Evolutionary conservation across 1,140 invertebrate species (phyloP).

Genomic region (Eupeodes corollae): DNA sequence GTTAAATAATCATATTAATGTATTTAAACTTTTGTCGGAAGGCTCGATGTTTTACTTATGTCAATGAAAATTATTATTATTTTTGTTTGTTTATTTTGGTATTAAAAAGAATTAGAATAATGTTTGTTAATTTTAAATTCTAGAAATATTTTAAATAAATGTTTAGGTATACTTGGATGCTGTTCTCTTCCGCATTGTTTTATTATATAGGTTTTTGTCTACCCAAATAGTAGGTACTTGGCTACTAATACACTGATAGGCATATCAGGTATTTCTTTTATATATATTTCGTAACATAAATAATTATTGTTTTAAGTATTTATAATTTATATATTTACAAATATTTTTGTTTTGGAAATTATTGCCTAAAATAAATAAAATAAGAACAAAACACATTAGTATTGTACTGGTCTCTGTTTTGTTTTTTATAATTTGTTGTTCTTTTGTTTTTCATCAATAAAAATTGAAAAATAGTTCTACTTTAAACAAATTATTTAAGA

Average conservation of each 20-base stretch:
- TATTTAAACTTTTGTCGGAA: conserved; percentile 17
- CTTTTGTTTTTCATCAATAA: no score
- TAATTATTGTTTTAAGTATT: neutral
- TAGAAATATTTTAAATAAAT: conserved; percentile 8
- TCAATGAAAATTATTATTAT: conserved; percentile 18
- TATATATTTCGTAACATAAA: conserved; percentile 22
- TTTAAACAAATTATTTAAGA: no score
- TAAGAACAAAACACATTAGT: no score
- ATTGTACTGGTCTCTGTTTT: no score
- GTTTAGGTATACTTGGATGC: conserved; percentile 1
- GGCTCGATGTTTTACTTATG: neutral
- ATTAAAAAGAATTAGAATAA: conserved; percentile 1
- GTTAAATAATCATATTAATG: conserved; percentile 3
- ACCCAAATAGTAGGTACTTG: conserved; percentile 10
- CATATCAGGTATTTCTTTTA: conserved; percentile 9
- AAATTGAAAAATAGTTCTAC: no score
- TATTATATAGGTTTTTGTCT: neutral
- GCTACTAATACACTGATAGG: no score
- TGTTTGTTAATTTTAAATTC: conserved; percentile 8
- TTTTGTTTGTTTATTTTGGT: conserved; percentile 12
- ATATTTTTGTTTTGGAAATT: no score
- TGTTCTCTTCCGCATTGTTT: neutral
- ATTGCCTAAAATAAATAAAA: no score
- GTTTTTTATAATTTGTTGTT: no score
- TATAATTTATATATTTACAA: conserved; percentile 11